Evolutionary conservation across 2,888 invertebrate genomes (phyloP), one percentile per base, ranked within the genome.

Genomic region (Elegia similella): DNA sequence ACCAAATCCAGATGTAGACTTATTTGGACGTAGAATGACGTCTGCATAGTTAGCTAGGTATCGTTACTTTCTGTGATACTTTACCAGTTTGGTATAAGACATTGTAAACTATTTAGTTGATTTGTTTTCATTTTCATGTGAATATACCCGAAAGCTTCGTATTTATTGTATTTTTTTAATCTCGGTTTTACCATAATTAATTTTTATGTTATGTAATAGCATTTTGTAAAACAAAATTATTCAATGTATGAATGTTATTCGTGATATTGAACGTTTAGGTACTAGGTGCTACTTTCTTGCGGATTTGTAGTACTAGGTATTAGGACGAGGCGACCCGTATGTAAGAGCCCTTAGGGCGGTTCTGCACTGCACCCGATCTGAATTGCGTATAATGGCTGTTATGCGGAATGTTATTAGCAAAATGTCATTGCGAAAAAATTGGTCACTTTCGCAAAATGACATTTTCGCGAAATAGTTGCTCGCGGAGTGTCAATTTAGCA

Each of bases 11-110:
- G 70, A 77, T 78, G 73, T 70, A 75, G 78, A 78, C 79, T 80
- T 74, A 69, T 79, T 80, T 65, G 66, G 67, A 75, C 80, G 76
- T 79, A 75, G 79, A 78, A 81, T 72, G 47, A 82, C 77, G 74
- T 81, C 82, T 76, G 76, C 80, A 83, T 86, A 86, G 84, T 86
- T 88, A 89, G 89, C 86, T 90, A 89, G 87, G 81, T 85, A 83
- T 82, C 83, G 83, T 90, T 90, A 84, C 88, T 88, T 91, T 90
- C 90, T 91, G 90, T 90, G 90, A 91, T 91, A 91, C 87, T 89
- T 88, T 89, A 88, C 89, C 89, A 77, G 72, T 84, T 82, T 78
- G 88, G 87, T 89, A 90, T 88, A 88, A 88, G 86, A 78, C 78
- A 85, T 82, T 87, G 77, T 82, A 78, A 78, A 76, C 70, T 75